Evolutionary conservation across 2,888 invertebrate genomes (phyloP).

Genomic region (Lepetodrilus schrolli): DNA sequence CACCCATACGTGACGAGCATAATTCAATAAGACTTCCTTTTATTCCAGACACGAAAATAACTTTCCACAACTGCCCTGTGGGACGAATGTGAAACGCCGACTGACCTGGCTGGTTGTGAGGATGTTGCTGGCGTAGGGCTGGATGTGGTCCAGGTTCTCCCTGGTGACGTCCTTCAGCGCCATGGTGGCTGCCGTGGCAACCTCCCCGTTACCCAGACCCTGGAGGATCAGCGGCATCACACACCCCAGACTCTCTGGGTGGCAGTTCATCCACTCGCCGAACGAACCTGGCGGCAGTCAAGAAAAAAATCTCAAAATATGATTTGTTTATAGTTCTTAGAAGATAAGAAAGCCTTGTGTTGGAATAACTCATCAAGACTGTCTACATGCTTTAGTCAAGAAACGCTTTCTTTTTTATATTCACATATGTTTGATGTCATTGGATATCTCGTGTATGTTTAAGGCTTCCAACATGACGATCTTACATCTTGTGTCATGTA

Average conservation of each 20-base stretch:
- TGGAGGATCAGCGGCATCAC: constrained; percentile 82
- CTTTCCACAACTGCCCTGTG: neutral
- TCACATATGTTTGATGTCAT: too few species aligned
- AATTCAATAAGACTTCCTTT: neutral
- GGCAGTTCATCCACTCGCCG: constrained; percentile 88
- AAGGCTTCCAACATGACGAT: too few species aligned
- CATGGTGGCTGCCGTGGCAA: constrained; percentile 87
- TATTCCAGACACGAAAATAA: neutral
- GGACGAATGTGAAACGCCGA: neutral
- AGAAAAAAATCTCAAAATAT: too few species aligned
- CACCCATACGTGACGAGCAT: too few species aligned
- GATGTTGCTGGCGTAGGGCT: constrained; percentile 85
- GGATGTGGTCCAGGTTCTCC: constrained; percentile 85
- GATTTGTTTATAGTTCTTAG: too few species aligned
- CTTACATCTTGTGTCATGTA: too few species aligned
- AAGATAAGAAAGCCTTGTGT: too few species aligned
- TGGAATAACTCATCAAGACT: too few species aligned
- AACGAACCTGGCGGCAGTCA: too few species aligned
- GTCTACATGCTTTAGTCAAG: too few species aligned
- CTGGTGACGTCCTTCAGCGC: constrained; percentile 90
- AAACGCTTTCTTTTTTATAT: too few species aligned
- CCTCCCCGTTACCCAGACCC: constrained; percentile 81
- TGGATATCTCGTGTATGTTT: too few species aligned
- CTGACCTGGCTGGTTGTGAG: constrained; percentile 80
- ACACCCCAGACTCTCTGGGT: constrained; percentile 82